Evolutionary conservation across 2,888 invertebrate species (phyloP), one percentile per base, ranked within the genome.

Genomic region (Tetranychus piercei): DNA sequence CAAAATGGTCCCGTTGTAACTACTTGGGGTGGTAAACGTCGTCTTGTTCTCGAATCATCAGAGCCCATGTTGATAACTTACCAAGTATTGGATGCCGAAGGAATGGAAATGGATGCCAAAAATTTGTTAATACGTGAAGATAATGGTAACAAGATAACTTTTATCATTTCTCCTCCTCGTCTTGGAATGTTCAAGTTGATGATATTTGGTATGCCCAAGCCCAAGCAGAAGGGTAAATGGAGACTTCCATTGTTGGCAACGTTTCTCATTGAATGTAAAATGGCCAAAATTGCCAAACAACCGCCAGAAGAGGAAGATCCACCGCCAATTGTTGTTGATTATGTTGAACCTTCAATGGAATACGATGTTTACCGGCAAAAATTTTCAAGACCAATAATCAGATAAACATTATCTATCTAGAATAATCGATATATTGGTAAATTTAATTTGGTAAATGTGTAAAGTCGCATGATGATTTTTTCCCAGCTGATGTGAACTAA

Each of bases 1-100:
- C 80, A 80, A 73, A 74, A 76, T 3, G 79, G 78, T 6, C 80
- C 81, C 0, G 77, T 79, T 44, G 79, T 81, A 44, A 77, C 79
- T 45, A 79, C 79, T n/a, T 80, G 80, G 79, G 80, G 80, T 11
- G 81, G 81, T 11, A 67, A 43, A 18, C 77, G 80, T 43, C 77
- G 78, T 70, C 73, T 81, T 6, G 71, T 75, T 18, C 67, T 79
- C 18, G 78, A 79, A 73, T 73, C 76, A 6, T 72, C 75, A 4
- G 76, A 76, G 11, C 55, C 75, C 3, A 79, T 79, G 78, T 76
- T 80, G 43, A 75, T 80, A 1, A 78, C 78, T 7, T 77, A 78
- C 23, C 78, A 78, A 70, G 44, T 80, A 3, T 78, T 78, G 43
- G 78, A 80, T 71, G 74, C 78, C 3, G 78, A 77, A 15, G 78